Evolutionary conservation across 2,888 invertebrate species (phyloP).

Genomic region (Alviniconcha strummeri): DNA sequence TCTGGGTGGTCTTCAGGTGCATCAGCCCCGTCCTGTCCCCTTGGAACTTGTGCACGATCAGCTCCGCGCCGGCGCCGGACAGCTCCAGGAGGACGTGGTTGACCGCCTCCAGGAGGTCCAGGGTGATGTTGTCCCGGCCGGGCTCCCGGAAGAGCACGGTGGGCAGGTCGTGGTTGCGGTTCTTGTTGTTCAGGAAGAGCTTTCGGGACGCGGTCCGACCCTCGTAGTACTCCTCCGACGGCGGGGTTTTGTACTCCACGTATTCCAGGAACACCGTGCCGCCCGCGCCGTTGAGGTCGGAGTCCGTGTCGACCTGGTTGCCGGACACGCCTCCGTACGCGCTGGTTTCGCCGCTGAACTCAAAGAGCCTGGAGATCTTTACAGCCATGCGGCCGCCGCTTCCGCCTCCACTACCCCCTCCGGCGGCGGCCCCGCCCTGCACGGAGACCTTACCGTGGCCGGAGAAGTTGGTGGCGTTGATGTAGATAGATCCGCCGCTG

Average conservation of each 20-base stretch:
- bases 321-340: conserved; percentile 56
- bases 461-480: conserved; percentile 55
- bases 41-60: conserved; percentile 55
- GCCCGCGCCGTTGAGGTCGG: conserved; percentile 29
- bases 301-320: conserved; percentile 34
- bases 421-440: conserved; percentile 52
- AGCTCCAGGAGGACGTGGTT: conserved; percentile 49
- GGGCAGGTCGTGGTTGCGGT: conserved; percentile 54
- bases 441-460: conserved; percentile 56
- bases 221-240: conserved; percentile 30
- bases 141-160: conserved; percentile 53
- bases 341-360: conserved; percentile 50
- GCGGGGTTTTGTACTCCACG: conserved; percentile 18
- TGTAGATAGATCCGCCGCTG: conserved; percentile 58
- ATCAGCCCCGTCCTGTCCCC: conserved; percentile 61
- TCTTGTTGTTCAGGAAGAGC: conserved; percentile 57
- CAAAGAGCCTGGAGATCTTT: conserved; percentile 52
- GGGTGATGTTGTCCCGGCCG: conserved; percentile 38
- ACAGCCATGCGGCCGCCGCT: conserved; percentile 58
- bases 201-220: conserved; percentile 24
- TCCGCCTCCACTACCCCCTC: conserved; percentile 51
- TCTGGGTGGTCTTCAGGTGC: conserved; percentile 51
- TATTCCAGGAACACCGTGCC: conserved; percentile 36
- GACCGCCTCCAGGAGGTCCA: conserved; percentile 53
- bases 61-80: conserved; percentile 45